Evolutionary conservation across 2,113 vertebrate species (phyloP).

Genomic region (Pomatorhinus ruficollis): DNA sequence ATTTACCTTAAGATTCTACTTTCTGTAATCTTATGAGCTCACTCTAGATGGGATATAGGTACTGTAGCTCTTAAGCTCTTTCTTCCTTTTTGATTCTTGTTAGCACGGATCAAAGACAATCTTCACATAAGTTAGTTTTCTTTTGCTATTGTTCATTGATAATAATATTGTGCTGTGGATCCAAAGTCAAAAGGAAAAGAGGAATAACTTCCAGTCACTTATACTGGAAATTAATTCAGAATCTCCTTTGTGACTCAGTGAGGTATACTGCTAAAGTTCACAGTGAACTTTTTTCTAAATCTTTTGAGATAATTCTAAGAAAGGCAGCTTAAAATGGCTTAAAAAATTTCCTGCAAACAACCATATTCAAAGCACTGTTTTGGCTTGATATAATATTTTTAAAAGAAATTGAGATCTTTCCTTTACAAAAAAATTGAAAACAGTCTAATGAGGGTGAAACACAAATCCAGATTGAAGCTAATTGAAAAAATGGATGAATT

Average conservation of each 20-base stretch:
- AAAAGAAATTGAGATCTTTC: neutral
- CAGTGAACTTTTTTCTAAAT: accelerated
- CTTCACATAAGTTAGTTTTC: neutral
- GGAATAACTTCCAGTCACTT: neutral
- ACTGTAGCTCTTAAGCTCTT: neutral
- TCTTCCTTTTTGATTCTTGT: neutral
- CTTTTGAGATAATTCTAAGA: neutral
- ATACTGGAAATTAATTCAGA: neutral
- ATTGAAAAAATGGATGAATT: neutral
- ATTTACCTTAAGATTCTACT: neutral
- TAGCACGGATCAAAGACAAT: neutral
- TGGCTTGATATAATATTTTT: neutral
- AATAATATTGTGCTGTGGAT: neutral
- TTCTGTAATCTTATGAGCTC: neutral
- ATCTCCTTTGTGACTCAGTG: neutral
- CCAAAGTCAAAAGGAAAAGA: neutral
- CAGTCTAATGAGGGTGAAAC: neutral
- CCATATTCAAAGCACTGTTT: neutral
- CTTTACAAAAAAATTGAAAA: neutral
- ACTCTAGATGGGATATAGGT: neutral
- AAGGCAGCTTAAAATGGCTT: neutral
- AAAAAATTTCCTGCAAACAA: neutral
- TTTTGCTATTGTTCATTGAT: neutral
- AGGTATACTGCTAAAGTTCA: neutral
- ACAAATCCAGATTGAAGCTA: neutral